Conservation (phyloP, 2,113 vertebrate genomes). For the Leucosticte australis region DNA sequence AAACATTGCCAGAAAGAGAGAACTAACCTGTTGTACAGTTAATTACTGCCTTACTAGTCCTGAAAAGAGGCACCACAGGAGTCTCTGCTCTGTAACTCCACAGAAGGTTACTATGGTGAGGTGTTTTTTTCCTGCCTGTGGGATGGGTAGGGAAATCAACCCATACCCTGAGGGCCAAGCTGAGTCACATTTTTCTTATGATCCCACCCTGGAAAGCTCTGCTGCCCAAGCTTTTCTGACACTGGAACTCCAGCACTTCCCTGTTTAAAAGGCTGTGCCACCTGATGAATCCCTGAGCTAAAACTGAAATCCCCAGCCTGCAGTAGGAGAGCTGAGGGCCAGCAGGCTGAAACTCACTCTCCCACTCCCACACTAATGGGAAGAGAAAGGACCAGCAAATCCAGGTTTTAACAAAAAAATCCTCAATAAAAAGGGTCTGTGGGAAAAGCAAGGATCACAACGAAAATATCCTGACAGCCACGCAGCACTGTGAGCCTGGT, state of each 20-base stretch:
- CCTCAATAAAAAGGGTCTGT: background rate
- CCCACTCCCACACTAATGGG: background rate
- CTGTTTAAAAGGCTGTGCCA: background rate
- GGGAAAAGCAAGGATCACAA: background rate
- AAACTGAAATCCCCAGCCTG: background rate
- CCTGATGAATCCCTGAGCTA: background rate
- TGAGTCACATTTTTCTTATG: constrained; percentile 9
- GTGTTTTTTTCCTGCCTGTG: background rate
- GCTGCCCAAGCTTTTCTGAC: background rate
- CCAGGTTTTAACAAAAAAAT: background rate
- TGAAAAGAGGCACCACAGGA: background rate
- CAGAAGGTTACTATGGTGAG: background rate
- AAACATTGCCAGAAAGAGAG: background rate
- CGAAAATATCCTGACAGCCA: background rate
- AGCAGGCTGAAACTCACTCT: background rate
- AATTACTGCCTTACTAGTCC: background rate
- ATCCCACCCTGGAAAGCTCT: background rate
- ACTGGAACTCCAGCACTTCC: background rate
- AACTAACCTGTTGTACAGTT: background rate
- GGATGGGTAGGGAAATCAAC: background rate
- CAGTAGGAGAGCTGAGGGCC: background rate
- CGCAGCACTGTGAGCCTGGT: background rate
- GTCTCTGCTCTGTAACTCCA: background rate
- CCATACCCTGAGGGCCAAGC: background rate
- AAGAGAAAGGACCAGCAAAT: background rate